Evolutionary conservation across 2,888 invertebrate species (phyloP), one percentile per base, ranked within the genome.

Genomic region (Drosophila mimica): DNA sequence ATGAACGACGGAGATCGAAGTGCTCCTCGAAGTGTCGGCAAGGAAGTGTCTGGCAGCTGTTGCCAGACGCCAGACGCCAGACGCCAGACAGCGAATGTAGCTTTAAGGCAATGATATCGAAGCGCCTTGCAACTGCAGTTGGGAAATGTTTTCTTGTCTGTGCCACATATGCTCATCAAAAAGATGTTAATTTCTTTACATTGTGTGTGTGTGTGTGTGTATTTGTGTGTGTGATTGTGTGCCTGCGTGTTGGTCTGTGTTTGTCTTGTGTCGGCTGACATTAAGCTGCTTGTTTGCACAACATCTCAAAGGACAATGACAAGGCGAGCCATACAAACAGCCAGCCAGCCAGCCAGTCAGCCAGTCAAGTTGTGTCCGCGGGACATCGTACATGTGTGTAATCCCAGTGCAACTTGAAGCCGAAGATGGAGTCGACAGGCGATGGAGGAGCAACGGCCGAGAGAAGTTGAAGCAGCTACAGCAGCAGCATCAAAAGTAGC

Each of bases 231-330:
- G 6, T 43, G 43, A 43, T n/a, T 43, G 43, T 43, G 46, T 46
- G 25, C 8, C 46, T 46, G 25, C 25, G 25, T 46, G 46, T 46
- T 46, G 46, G 46, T 46, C 79, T 85, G 83, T 89, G 87, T 90
- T 87, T 87, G 89, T 86, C 86, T 87, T 87, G 84, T 83, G 89
- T 87, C 86, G 87, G 81, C 86, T 87, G 90, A 89, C 86, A 87
- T 90, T 87, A 87, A 87, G 87, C 90, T 90, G 88, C 89, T 90
- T 88, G 87, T 88, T 88, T 88, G 87, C 90, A 90, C 90, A 88
- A 88, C 89, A 88, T 88, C 87, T 88, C 87, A 88, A 90, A 88
- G 87, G 87, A 88, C 87, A 90, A 87, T 89, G 84, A 78, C 89
- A 89, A 88, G 82, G 65, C 76, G 74, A 65, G 81, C 64, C 72